Evolutionary conservation across 2,888 invertebrate genomes (phyloP), one percentile per base, ranked within the genome.

Genomic region (Mamestra brassicae): DNA sequence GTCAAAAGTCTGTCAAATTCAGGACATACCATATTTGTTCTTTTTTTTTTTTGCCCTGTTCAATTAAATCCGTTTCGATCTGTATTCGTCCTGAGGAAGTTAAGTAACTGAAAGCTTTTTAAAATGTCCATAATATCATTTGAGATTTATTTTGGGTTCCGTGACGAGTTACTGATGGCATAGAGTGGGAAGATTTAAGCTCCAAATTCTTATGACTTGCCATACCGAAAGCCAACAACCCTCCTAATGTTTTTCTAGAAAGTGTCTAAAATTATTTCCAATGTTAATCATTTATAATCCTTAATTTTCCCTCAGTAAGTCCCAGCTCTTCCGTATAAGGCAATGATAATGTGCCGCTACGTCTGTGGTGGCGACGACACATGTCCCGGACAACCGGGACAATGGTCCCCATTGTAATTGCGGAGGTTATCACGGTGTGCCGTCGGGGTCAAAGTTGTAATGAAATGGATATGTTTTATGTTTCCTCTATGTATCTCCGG

Each of bases 341-440:
- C 79, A 81, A 65, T 78, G 86, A 84, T 81, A 85, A 80, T 80
- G 63, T 80, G 74, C 83, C 76, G 87, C 80, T 87, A 83, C 71
- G 76, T 80, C 78, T 68, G 69, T 72, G 74, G 85, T 87, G 84
- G 83, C 82, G 80, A 84, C 83, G 85, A 89, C 89, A 89, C 83
- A 88, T 89, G 88, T 89, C 81, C 71, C 69, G 87, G 85, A 88
- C 85, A 87, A 88, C 74, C 69, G 70, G 87, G 84, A 89, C 87
- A 89, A 90, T 88, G 86, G 88, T 83, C 83, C 83, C 87, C 83
- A 89, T 90, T 89, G 91, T 91, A 90, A 90, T 91, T 91, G 90
- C 88, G 85, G 85, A 1, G 90, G 91, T 90, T 90, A 90, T 90
- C 91, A 88, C 47, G 47, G 80, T 64, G 54, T 67, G 64, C 69